Percentiles rank a stretch among this genome's conserved stretches.
phyloP scores from a whole-genome alignment of 2,113 vertebrate species.

The Dicentrarchus labrax region DNA sequence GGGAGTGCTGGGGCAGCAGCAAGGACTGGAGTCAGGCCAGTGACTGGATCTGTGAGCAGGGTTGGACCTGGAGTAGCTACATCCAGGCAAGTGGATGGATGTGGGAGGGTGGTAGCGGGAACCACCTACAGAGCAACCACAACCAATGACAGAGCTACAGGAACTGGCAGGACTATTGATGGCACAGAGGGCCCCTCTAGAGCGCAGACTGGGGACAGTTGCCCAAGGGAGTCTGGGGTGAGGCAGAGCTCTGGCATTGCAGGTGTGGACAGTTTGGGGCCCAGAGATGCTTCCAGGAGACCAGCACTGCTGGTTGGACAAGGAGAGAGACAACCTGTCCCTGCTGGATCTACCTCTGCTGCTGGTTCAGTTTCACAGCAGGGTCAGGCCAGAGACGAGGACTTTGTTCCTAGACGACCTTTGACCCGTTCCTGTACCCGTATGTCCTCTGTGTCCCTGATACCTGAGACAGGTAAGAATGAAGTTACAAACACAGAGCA shows the following conservation, averaged over 20 bases:
- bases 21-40: slow-evolving; percentile 14
- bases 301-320: slow-evolving; percentile 4
- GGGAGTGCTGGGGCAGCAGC: slow-evolving; percentile 27
- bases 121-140: slow-evolving; percentile 9
- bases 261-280: not conserved
- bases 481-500: not conserved
- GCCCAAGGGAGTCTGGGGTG: not conserved
- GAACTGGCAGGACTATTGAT: slow-evolving; percentile 23
- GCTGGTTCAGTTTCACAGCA: slow-evolving; percentile 60
- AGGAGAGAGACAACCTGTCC: slow-evolving; percentile 4
- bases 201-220: not conserved
- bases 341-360: not conserved
- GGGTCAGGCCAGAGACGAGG: slow-evolving; percentile 73
- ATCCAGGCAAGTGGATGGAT: slow-evolving; percentile 18
- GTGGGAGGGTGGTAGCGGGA: slow-evolving; percentile 27
- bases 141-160: slow-evolving; percentile 27
- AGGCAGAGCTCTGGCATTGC: slow-evolving; percentile 7
- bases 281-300: slow-evolving; percentile 9
- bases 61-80: slow-evolving; percentile 28
- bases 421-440: slow-evolving; percentile 94
- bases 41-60: slow-evolving; percentile 35
- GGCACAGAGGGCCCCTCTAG: not conserved
- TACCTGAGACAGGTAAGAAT: slow-evolving; percentile 92
- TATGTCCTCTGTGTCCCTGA: slow-evolving; percentile 89
- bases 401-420: slow-evolving; percentile 89